Percentiles rank a stretch among this genome's conserved stretches.
These are phyloP conservation scores for Nematopogon swammerdamellus DNA, from an alignment of 2,888 invertebrate genomes.

Conservation along the genomic window DNA sequence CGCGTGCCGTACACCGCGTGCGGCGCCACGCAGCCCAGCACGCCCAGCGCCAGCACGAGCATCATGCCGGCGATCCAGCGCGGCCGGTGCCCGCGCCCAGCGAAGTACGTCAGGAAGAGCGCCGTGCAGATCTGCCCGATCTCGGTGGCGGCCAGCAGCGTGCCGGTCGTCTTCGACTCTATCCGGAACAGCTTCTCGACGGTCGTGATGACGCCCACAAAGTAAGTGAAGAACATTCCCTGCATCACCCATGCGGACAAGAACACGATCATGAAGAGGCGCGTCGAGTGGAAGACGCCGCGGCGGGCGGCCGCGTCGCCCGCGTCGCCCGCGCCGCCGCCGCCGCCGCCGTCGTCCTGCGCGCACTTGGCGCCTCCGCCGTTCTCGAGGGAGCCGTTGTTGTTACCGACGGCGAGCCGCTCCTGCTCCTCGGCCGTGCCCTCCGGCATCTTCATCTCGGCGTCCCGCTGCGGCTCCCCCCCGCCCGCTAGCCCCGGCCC, in stretches of 20 bases:
- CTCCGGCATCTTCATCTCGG: slow-evolving; percentile 49
- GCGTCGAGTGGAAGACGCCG: slow-evolving; percentile 80
- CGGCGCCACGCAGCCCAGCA: slow-evolving; percentile 83
- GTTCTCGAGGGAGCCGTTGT: slow-evolving; percentile 26
- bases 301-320: slow-evolving; percentile 63
- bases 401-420: slow-evolving; percentile 25
- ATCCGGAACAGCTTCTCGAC: slow-evolving; percentile 91
- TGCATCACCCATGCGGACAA: slow-evolving; percentile 82
- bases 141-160: slow-evolving; percentile 87
- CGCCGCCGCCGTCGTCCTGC: slow-evolving; percentile 30
- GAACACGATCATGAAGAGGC: slow-evolving; percentile 85
- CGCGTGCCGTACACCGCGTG: slow-evolving; percentile 82
- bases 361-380: slow-evolving; percentile 50
- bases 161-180: slow-evolving; percentile 87
- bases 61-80: slow-evolving; percentile 94
- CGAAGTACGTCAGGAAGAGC: slow-evolving; percentile 82
- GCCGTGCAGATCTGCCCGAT: slow-evolving; percentile 92
- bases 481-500: no score
- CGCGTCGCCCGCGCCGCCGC: slow-evolving; percentile 40
- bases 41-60: slow-evolving; percentile 82
- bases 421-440: slow-evolving; percentile 38
- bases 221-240: slow-evolving; percentile 93
- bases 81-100: slow-evolving; percentile 88
- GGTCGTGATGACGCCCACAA: slow-evolving; percentile 90
- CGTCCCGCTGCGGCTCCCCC: slow-evolving; percentile 21